Conservation (phyloP, 2,888 invertebrate genomes). For the Metalampra italica region DNA sequence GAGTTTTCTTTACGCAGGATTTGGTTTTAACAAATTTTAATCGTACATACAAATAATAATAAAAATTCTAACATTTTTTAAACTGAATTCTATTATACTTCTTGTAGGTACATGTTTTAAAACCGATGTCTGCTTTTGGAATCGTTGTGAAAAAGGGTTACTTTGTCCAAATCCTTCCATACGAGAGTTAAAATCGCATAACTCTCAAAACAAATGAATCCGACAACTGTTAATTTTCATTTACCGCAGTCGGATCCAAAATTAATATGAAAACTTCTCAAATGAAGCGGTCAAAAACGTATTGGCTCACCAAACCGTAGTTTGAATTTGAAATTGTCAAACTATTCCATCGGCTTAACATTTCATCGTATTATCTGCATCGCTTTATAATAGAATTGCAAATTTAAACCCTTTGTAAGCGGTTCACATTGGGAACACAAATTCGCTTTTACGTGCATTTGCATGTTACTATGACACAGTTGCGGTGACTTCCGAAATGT, state of each 20-base stretch:
- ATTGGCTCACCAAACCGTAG: neutral
- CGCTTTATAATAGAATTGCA: slow-evolving; percentile 74
- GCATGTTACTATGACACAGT: slow-evolving; percentile 62
- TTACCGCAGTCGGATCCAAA: neutral
- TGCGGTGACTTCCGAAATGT: slow-evolving; percentile 60
- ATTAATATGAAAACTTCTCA: slow-evolving; percentile 12
- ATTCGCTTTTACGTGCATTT: slow-evolving; percentile 76
- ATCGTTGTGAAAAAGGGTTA: neutral
- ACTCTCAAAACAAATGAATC: neutral
- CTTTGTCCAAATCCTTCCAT: neutral
- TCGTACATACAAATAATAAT: too few relatives aligned
- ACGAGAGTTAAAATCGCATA: neutral
- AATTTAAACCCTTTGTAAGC: slow-evolving; percentile 77
- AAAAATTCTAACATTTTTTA: too few relatives aligned
- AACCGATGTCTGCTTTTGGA: too few relatives aligned
- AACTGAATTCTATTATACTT: too few relatives aligned
- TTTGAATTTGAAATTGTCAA: slow-evolving; percentile 23
- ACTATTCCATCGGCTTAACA: slow-evolving; percentile 60
- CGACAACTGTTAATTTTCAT: neutral
- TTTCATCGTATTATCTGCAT: slow-evolving; percentile 66
- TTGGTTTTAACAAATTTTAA: too few relatives aligned
- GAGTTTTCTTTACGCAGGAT: neutral
- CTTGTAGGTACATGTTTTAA: too few relatives aligned
- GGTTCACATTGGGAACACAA: slow-evolving; percentile 72
- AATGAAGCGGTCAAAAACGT: neutral